These are phyloP conservation scores for Xestia xanthographa DNA, from an alignment of 2,888 invertebrate species.

Conservation along the genomic window DNA sequence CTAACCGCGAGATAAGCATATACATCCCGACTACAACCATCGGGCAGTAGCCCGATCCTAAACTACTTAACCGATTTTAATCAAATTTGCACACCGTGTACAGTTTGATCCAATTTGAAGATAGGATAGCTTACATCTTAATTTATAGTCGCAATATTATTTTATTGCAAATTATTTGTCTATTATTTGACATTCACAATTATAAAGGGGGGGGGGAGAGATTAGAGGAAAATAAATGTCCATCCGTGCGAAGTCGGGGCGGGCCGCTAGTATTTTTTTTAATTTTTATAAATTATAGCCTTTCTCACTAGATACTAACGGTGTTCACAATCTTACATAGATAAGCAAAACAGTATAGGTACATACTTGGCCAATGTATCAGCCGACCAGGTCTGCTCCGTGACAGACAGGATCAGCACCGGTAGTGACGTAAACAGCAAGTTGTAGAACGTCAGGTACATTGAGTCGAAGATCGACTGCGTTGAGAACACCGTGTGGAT, in stretches of 20 bases:
- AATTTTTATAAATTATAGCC: not conserved
- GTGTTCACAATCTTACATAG: not conserved
- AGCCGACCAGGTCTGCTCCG: conserved; percentile 93
- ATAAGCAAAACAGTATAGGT: not conserved
- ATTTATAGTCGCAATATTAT: too few species aligned
- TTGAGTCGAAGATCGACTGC: conserved; percentile 93
- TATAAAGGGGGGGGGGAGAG: too few species aligned
- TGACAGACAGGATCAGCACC: conserved; percentile 93
- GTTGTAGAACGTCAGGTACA: conserved; percentile 94
- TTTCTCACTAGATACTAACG: not conserved
- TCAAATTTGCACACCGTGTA: too few species aligned
- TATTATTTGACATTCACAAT: too few species aligned
- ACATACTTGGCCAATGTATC: conserved; percentile 86
- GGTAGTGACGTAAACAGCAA: conserved; percentile 94
- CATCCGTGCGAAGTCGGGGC: too few species aligned
- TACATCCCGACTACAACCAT: not conserved
- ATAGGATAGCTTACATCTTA: too few species aligned
- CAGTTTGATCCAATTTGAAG: too few species aligned
- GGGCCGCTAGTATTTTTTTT: too few species aligned
- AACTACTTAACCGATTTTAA: too few species aligned
- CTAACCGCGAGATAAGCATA: not conserved
- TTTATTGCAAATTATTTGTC: too few species aligned
- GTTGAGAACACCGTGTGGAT: conserved; percentile 89
- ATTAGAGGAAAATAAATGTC: too few species aligned
- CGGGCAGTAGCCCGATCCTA: not conserved